Base-by-base conservation (phyloP, 2,797 vertebrate genomes). In the Anguilla marmorata region DNA sequence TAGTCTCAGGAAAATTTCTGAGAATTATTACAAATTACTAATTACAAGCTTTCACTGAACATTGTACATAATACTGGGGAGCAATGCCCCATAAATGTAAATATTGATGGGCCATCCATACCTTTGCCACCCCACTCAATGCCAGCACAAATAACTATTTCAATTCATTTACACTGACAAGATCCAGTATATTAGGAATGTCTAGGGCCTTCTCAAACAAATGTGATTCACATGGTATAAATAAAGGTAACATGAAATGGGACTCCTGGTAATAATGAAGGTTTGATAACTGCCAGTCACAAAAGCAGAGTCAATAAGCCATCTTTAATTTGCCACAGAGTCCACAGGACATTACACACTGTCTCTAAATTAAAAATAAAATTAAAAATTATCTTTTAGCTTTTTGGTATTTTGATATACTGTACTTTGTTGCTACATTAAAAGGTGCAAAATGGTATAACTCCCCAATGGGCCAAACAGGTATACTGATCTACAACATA, bases 291-390 rank as follows among this genome's bases (percentile, higher is more conserved):
- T 45, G 74, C 69, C 69, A 72, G 0, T 69, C 63, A 69, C 63
- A n/a, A n/a, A 11, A 76, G 60, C 60, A 6, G 72, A 76, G 72
- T 79, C 74, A 79, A 79, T 79, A 79, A 41, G 33, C 74, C n/a
- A 14, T 41, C 16, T 79, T 45, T 8, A 16, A 79, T 79, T 79
- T 45, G 37, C 37, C 72, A 74, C 72, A 33, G 72, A 14, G 33
- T 79, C 33, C 33, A 19, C 74, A 19, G 30, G 37, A 41, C 8
- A 79, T 5, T 19, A 41, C 27, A 72, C n/a, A 9, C 7, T 72
- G 6, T 37, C 74, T 41, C 74, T 6, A 79, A 16, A 45, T 7
- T 16, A 45, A 45, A 79, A 79, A 3, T 41, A 41, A 79, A 45
- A 45, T 45, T 45, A 45, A 45, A 45, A 45, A 45, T 45, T 0